These are phyloP conservation scores for Antennarius striatus DNA, from an alignment of 2,113 vertebrate species.

Conservation along the genomic window DNA sequence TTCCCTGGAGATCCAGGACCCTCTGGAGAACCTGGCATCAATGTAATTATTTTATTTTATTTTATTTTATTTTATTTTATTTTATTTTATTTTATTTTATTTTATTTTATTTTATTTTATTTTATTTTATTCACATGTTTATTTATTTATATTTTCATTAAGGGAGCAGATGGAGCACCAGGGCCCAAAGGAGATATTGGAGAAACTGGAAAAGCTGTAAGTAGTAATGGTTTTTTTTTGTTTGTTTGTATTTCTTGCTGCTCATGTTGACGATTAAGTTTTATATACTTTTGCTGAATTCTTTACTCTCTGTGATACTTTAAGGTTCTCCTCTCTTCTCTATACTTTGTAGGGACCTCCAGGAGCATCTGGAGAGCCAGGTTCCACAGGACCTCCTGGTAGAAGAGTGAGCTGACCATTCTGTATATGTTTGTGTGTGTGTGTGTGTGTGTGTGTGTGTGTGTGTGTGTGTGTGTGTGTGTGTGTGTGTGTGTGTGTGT, in stretches of 20 bases:
- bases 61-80: background rate
- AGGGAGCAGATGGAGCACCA: conserved; percentile 85
- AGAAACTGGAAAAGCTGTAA: conserved; percentile 86
- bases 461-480: background rate
- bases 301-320: conserved; percentile 20
- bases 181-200: conserved; percentile 88
- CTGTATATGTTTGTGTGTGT: background rate
- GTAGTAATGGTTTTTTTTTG: conserved; percentile 29
- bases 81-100: background rate
- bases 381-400: conserved; percentile 86
- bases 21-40: conserved; percentile 83
- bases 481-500: background rate
- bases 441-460: background rate
- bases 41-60: conserved; percentile 68
- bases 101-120: background rate
- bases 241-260: too few species aligned
- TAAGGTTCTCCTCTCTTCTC: conserved; percentile 2
- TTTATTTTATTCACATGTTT: background rate
- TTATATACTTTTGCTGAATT: conserved; percentile 4
- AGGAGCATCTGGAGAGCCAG: conserved; percentile 89
- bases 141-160: conserved; percentile 16
- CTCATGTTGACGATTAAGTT: background rate
- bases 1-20: conserved; percentile 85
- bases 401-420: conserved; percentile 81
- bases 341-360: conserved; percentile 81